Evolutionary conservation across 2,797 vertebrate species (phyloP).

Genomic region (Tiaroga cobitis): DNA sequence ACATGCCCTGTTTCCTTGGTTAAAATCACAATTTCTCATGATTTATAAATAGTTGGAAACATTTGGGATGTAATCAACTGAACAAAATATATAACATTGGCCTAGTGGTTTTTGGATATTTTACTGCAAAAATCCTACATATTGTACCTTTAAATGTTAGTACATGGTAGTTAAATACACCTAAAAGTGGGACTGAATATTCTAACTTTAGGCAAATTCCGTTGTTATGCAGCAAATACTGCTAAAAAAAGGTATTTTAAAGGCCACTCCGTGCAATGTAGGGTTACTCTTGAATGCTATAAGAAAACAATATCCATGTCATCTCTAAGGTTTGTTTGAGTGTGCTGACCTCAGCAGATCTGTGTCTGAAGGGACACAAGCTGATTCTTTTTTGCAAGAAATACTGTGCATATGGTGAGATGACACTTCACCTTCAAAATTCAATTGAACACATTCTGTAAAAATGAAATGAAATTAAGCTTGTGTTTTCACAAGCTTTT

Average conservation of each 20-base stretch:
- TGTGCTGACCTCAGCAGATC: constrained; percentile 33
- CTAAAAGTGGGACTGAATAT: not conserved
- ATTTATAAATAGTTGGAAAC: too few species aligned
- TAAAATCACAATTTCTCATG: too few species aligned
- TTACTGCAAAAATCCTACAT: too few species aligned
- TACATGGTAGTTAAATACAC: not conserved
- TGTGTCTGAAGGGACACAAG: constrained; percentile 25
- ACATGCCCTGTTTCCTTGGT: too few species aligned
- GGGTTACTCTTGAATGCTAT: constrained; percentile 9
- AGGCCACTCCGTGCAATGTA: constrained; percentile 24
- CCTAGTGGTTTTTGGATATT: too few species aligned
- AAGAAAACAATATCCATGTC: constrained; percentile 33
- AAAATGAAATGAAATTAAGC: constrained; percentile 15
- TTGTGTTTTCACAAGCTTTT: constrained; percentile 16
- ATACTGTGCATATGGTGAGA: constrained; percentile 39
- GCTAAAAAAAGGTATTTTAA: constrained; percentile 7
- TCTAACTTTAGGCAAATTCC: not conserved
- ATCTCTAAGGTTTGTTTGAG: constrained; percentile 14
- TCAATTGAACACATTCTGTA: constrained; percentile 19
- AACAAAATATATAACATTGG: too few species aligned
- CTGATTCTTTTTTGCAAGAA: not conserved
- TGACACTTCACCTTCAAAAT: constrained; percentile 42
- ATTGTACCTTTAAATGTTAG: too few species aligned
- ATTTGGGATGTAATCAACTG: too few species aligned
- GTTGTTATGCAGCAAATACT: constrained; percentile 1